Evolutionary conservation across 2,113 vertebrate genomes (phyloP), one percentile per base, ranked within the genome.

Genomic region (Ctenodactylus gundi): DNA sequence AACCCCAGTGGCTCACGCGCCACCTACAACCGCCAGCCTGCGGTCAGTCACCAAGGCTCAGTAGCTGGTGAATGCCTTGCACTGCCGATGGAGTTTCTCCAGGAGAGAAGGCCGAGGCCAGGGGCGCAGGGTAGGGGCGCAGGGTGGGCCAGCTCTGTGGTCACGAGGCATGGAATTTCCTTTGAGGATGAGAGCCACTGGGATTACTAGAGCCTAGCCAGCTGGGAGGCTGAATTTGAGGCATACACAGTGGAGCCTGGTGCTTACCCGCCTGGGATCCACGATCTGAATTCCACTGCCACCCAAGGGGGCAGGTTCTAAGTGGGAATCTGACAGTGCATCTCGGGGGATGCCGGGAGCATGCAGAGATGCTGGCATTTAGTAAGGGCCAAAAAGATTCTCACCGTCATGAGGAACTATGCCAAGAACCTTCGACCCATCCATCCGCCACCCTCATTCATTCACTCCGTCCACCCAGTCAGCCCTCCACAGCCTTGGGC

Each of bases 341-440:
- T 3, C 34, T 25, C 67, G 0, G 36, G 39, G 25, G 57, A 31
- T 0, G 10, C 36, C 31, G 21, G 21, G 68, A 29, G 44, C 7
- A 5, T 10, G 11, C 0, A 7, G 46, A 5, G 34, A 4, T 0
- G 36, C 75, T n/a, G 17, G 49, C 20, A 1, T 53, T 0, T 5
- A 3, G 62, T 1, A 4, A 41, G 60, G 1, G 36, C 62, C 0
- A 2, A 0, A 1, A 4, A 2, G 76, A 53, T 6, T 6, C 34
- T 11, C 7, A 64, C 62, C 39, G 2, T 7, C 21, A 23, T 0
- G 60, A 23, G 0, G 3, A 20, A n/a, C 27, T 0, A 0, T 3
- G 10, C 1, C 0, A 31, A 29, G 57, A 3, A 21, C 13, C 73
- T 13, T 3, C 6, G n/a, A 15, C 8, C 44, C 25, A 1, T 6